Base-by-base conservation (phyloP, 2,888 invertebrate genomes). In the Drosophila pegasa region DNA sequence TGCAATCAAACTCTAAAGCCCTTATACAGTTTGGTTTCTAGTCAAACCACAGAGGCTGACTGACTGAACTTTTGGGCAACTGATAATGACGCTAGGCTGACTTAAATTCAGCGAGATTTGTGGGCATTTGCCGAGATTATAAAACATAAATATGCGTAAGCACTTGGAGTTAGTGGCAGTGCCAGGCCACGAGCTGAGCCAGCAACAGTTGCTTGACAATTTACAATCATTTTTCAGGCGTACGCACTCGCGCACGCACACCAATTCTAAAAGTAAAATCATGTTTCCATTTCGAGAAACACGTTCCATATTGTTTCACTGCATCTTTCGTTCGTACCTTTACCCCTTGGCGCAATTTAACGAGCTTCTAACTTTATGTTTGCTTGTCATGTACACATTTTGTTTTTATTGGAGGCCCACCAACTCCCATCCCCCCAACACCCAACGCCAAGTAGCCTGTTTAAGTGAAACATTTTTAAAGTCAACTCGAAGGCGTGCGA, bases 381-480 rank as follows among this genome's bases (percentile, higher is more conserved):
- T 87, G 87, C 85, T 88, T 86, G 87, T 84, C 87, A 69, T 87
- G 83, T 88, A 80, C 78, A 83, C 84, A 86, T 86, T 84, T 75
- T 86, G 84, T 83, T 88, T 83, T 84, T 84, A 84, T 84, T 84
- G 78, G 50, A 78, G 68, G 50, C 22, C 33, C 58, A 43, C 64
- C 45, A 61, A 38, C 40, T 25, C 12, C 16, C 18, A n/a, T 3
- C 6, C 43, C n/a, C 1, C 40, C 41, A n/a, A n/a, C n/a, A n/a
- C n/a, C 9, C 16, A 9, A 18, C 22, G 8, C 9, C 31, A n/a
- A 18, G 12, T 29, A 38, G 18, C 59, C 58, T 73, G 66, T 64
- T 85, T 88, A 87, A 88, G 89, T 86, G 88, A 86, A 87, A 87
- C 89, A 88, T 85, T 80, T 79, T 88, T 77, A 79, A 81, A 79